A percentile compares a stretch with the other conserved stretches of the same genome.
phyloP scores from a whole-genome alignment of 2,888 invertebrate species.

The Eubasilissa splendida region DNA sequence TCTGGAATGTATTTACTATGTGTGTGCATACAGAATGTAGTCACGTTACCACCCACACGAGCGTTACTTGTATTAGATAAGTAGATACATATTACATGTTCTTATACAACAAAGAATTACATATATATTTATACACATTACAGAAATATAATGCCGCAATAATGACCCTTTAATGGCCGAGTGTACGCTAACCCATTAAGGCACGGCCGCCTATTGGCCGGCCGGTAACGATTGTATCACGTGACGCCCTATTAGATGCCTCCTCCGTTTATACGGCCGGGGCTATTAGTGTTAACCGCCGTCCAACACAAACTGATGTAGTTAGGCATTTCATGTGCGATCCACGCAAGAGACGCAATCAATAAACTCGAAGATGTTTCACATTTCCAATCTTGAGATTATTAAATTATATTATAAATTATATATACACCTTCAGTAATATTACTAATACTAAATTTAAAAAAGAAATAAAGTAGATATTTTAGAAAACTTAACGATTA shows the following conservation, averaged over 20 bases:
- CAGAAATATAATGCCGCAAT: conserved; percentile 37
- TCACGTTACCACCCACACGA: too few relatives aligned
- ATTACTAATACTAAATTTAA: too few relatives aligned
- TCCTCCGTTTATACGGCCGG: background rate
- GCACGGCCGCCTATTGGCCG: conserved; percentile 67
- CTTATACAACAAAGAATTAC: conserved; percentile 6
- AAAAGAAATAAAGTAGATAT: too few relatives aligned
- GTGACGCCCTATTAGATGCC: conserved; percentile 62
- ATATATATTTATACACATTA: conserved; percentile 18
- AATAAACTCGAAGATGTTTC: background rate
- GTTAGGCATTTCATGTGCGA: background rate
- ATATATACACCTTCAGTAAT: too few relatives aligned
- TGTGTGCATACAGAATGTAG: too few relatives aligned
- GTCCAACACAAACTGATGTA: too few relatives aligned
- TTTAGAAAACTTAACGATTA: too few relatives aligned
- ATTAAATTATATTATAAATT: too few relatives aligned
- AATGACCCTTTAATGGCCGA: conserved; percentile 43
- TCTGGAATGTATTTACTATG: too few relatives aligned
- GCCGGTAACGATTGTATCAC: conserved; percentile 69
- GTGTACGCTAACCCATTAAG: conserved; percentile 66
- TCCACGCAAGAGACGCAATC: background rate
- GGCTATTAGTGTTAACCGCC: conserved; percentile 16
- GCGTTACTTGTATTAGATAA: too few relatives aligned
- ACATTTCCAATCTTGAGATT: too few relatives aligned
- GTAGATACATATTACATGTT: too few relatives aligned